phyloP scores from a whole-genome alignment of 2,888 invertebrate genomes.

The Anorthoa munda region DNA sequence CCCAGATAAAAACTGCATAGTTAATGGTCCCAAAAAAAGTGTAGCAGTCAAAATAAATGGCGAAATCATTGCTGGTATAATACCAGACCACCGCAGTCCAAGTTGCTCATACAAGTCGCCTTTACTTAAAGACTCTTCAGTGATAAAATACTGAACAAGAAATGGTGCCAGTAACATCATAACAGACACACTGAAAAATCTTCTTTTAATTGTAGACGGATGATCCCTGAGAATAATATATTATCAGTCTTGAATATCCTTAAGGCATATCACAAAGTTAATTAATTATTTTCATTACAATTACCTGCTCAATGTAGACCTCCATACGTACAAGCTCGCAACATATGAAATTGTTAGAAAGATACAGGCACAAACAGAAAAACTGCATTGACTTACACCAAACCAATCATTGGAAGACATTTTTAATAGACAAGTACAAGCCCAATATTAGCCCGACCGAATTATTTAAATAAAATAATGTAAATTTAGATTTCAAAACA shows the following conservation, averaged over 20 bases:
- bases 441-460: constrained; percentile 23
- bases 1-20: constrained; percentile 93
- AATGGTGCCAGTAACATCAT: constrained; percentile 95
- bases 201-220: constrained; percentile 96
- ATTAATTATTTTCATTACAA: constrained; percentile 20
- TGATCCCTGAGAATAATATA: constrained; percentile 93
- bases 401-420: constrained; percentile 70
- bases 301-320: constrained; percentile 94
- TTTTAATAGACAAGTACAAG: constrained; percentile 47
- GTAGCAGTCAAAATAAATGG: constrained; percentile 95
- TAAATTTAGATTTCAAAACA: constrained; percentile 41
- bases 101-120: constrained; percentile 93
- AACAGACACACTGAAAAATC: constrained; percentile 96
- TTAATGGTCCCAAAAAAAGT: constrained; percentile 96
- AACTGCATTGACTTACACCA: constrained; percentile 84
- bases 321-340: constrained; percentile 97
- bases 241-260: constrained; percentile 5
- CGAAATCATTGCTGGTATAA: constrained; percentile 93
- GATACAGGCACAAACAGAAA: constrained; percentile 94
- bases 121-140: constrained; percentile 91
- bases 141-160: constrained; percentile 94
- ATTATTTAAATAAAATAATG: constrained; percentile 40
- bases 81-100: constrained; percentile 94
- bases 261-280: background rate
- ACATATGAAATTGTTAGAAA: constrained; percentile 95